phyloP scores from a whole-genome alignment of 2,888 invertebrate genomes.

The Apotomis capreana region DNA sequence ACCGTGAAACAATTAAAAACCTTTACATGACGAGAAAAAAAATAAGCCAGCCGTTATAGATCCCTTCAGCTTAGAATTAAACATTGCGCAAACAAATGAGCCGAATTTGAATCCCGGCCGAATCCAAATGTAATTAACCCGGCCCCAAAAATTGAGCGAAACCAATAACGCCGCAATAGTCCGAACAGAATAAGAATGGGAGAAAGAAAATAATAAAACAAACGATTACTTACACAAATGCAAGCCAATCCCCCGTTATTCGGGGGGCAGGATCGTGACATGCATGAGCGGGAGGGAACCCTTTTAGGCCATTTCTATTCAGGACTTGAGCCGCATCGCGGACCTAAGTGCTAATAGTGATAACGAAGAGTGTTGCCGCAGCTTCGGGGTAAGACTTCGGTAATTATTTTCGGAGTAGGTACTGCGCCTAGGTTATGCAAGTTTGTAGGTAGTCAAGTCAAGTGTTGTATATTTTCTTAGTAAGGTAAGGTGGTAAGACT shows the following conservation, averaged over 20 bases:
- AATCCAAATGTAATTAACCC: slow-evolving; percentile 37
- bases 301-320: slow-evolving; percentile 73
- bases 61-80: slow-evolving; percentile 13
- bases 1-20: background rate
- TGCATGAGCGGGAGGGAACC: slow-evolving; percentile 58
- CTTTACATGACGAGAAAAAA: background rate
- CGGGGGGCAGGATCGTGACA: slow-evolving; percentile 63
- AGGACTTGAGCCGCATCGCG: slow-evolving; percentile 54
- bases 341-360: slow-evolving; percentile 72
- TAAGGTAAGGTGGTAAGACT: no score
- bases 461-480: background rate
- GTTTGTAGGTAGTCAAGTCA: background rate
- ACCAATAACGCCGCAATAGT: slow-evolving; percentile 40
- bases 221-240: slow-evolving; percentile 66
- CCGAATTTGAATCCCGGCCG: slow-evolving; percentile 10
- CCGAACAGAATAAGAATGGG: slow-evolving; percentile 47
- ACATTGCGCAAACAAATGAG: slow-evolving; percentile 17
- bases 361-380: slow-evolving; percentile 59
- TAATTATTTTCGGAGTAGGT: slow-evolving; percentile 47
- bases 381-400: slow-evolving; percentile 52
- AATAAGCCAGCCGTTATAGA: background rate
- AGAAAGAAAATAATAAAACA: slow-evolving; percentile 63
- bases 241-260: slow-evolving; percentile 60
- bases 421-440: slow-evolving; percentile 10
- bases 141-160: slow-evolving; percentile 38